These are phyloP conservation scores for Holcopasites calliopsidis DNA, from an alignment of 1,140 invertebrate species.

Conservation along the genomic window DNA sequence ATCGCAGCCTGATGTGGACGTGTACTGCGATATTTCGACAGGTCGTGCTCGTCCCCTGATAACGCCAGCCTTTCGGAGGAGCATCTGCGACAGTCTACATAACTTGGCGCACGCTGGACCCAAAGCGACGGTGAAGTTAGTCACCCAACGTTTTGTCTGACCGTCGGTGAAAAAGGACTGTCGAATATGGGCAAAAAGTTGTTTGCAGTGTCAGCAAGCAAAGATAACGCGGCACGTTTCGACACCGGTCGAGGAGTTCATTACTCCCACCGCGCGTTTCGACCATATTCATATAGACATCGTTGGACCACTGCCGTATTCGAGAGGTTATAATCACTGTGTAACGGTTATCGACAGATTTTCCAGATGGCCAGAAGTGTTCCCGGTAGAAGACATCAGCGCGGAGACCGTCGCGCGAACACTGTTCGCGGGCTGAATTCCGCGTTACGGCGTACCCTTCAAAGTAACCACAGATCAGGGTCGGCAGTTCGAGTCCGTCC, in stretches of 20 bases:
- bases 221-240: conserved; percentile 52
- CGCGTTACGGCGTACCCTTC: neutral
- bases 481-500: neutral
- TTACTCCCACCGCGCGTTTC: conserved; percentile 37
- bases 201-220: conserved; percentile 52
- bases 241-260: conserved; percentile 27
- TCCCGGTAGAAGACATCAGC: neutral
- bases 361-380: neutral
- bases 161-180: conserved; percentile 55
- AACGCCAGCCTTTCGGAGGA: neutral
- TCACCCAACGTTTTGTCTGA: conserved; percentile 59
- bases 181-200: conserved; percentile 45
- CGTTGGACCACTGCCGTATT: neutral
- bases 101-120: conserved; percentile 54
- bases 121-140: conserved; percentile 33
- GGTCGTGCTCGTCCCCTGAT: neutral
- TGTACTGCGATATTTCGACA: neutral
- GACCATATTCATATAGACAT: conserved; percentile 58
- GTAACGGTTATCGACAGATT: conserved; percentile 46
- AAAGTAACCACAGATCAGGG: neutral
- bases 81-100: conserved; percentile 53
- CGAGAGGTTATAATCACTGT: neutral
- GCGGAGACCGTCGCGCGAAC: neutral
- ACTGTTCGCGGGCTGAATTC: conserved; percentile 60
- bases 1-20: neutral